Evolutionary conservation across 2,113 vertebrate species (phyloP).

Genomic region (pig (Sus scrofa)): DNA sequence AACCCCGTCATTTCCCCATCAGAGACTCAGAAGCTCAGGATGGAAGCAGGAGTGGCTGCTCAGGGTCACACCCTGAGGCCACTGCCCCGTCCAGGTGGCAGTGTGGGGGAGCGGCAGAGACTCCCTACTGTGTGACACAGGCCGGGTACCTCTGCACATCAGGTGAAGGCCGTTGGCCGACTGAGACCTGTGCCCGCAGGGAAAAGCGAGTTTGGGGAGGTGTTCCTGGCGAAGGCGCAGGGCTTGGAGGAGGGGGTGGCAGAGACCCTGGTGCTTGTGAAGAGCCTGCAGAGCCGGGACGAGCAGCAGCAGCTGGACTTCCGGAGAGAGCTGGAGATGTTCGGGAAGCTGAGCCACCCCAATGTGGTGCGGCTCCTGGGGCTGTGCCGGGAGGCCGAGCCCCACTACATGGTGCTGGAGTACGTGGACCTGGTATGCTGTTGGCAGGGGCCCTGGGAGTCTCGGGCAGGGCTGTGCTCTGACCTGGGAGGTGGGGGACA

Average conservation of each 20-base stretch:
- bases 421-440: constrained; percentile 96
- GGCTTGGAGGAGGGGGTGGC: constrained; percentile 90
- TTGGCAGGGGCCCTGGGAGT: not conserved
- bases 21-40: not conserved
- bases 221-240: constrained; percentile 96
- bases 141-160: not conserved
- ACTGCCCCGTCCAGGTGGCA: too few relatives aligned
- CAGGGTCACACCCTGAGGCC: not conserved
- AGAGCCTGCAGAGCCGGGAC: constrained; percentile 94
- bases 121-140: rapidly evolving
- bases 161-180: not conserved
- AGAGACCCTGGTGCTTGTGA: constrained; percentile 95
- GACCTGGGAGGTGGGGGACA: rapidly evolving
- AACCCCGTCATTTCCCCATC: not conserved
- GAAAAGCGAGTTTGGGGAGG: constrained; percentile 97
- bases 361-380: constrained; percentile 94
- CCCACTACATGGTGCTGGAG: constrained; percentile 97
- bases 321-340: constrained; percentile 97
- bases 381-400: constrained; percentile 94
- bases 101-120: rapidly evolving
- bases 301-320: constrained; percentile 96
- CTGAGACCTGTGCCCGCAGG: constrained; percentile 85
- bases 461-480: not conserved
- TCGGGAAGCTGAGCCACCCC: constrained; percentile 94
- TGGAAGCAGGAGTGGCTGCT: not conserved